phyloP scores from a whole-genome alignment of 2,797 vertebrate genomes.

The Schizopygopsis pylzovi region DNA sequence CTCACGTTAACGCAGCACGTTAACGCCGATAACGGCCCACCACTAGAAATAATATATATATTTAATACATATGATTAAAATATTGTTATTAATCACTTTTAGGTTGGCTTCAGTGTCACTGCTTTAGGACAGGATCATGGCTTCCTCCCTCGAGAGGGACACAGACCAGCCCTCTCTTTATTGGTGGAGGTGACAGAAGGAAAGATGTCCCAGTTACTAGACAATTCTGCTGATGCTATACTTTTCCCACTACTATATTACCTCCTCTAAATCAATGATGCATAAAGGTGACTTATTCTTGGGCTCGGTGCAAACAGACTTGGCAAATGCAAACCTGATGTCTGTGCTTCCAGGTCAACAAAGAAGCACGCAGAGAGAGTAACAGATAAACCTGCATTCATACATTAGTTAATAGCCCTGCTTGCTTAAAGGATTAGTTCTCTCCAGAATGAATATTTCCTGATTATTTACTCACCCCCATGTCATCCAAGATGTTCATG shows the following conservation, averaged over 20 bases:
- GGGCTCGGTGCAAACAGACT: neutral
- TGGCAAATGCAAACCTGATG: constrained; percentile 26
- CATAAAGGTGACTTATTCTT: constrained; percentile 69
- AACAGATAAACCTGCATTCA: neutral
- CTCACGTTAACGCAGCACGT: too few relatives aligned
- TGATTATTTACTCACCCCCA: too few relatives aligned
- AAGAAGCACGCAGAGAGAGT: neutral
- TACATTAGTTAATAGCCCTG: neutral
- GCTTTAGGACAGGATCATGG: constrained; percentile 6
- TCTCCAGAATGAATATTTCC: too few relatives aligned
- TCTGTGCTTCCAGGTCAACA: constrained; percentile 11
- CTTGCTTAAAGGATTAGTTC: too few relatives aligned
- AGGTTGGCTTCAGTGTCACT: neutral
- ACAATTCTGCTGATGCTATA: constrained; percentile 53
- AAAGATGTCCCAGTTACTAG: constrained; percentile 47
- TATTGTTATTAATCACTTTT: neutral
- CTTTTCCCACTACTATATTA: constrained; percentile 48
- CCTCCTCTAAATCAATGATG: constrained; percentile 58
- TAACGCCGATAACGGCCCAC: too few relatives aligned
- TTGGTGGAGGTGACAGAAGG: constrained; percentile 55
- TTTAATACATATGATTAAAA: too few relatives aligned
- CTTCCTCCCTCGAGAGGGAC: constrained; percentile 13
- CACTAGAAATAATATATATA: neutral
- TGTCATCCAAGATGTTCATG: too few relatives aligned
- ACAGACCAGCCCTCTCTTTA: neutral